These are phyloP conservation scores for Halictus quadricinctus DNA, from an alignment of 2,888 invertebrate species.

Conservation along the genomic window DNA sequence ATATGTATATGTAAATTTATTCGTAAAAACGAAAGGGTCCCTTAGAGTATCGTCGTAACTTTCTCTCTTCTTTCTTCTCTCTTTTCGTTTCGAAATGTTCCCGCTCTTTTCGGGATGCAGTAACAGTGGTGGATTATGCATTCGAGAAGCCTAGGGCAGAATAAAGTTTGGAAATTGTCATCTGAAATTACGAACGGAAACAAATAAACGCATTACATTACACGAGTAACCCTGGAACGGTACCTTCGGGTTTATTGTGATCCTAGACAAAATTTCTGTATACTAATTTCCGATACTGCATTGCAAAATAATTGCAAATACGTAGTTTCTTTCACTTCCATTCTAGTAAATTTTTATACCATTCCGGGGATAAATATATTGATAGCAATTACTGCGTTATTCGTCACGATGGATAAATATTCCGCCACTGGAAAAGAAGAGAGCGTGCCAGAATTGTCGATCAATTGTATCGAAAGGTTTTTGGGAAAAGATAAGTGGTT, in stretches of 20 bases:
- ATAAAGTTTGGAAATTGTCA: neutral
- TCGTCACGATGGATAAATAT: neutral
- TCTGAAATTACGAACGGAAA: neutral
- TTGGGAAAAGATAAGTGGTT: neutral
- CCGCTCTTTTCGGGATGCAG: neutral
- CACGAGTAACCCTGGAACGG: neutral
- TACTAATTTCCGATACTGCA: too few relatives aligned
- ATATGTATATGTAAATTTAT: conserved; percentile 38
- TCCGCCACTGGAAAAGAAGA: neutral
- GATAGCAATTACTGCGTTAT: neutral
- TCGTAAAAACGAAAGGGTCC: conserved; percentile 36
- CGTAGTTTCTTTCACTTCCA: too few relatives aligned
- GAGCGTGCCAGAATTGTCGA: conserved; percentile 3
- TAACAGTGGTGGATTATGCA: neutral
- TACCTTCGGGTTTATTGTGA: neutral
- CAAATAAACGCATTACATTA: neutral
- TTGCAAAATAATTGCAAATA: too few relatives aligned
- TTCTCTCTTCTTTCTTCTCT: conserved; percentile 2
- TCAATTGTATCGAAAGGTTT: neutral
- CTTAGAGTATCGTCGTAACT: conserved; percentile 46
- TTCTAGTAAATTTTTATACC: too few relatives aligned
- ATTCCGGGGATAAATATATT: neutral
- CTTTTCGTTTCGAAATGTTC: neutral
- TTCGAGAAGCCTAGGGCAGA: neutral
- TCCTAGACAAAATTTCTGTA: neutral